Evolutionary conservation across 2,888 invertebrate species (phyloP), one percentile per base, ranked within the genome.

Genomic region (Aspidiotus rigidus): DNA sequence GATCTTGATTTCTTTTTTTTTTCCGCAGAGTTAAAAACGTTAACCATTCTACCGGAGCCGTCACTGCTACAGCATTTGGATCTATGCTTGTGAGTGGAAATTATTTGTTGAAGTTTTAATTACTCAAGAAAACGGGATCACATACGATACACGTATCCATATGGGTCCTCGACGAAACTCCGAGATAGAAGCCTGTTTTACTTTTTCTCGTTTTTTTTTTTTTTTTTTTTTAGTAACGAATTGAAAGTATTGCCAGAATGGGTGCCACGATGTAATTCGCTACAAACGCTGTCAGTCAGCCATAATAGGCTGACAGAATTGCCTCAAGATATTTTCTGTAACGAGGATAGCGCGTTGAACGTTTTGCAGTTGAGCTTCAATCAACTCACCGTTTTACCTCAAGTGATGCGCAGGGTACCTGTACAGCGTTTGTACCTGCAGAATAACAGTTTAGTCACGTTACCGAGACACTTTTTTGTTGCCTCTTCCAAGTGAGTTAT

Each of bases 311-410:
- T 90, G 61, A 82, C 83, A 42, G 82, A 83, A 11, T 80, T 90
- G 11, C 89, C 88, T 8, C 87, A 89, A 63, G 85, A 88, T 75
- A 76, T 90, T 59, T 84, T 90, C 74, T 86, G 85, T 75, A 87
- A 87, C 74, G 87, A 89, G 78, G 83, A 88, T 64, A 85, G 85
- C 63, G 84, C 85, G 72, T 80, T 90, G 53, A 86, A 86, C 73
- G 87, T 86, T 49, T 79, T 90, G 28, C 88, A 89, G 75, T 79
- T 91, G 59, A 86, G 88, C 16, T 89, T 89, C 78, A 91, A 91
- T 76, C 86, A 86, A 77, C 81, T 91, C 71, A 84, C 85, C 72
- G 83, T 83, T 62, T 81, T 90, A 55, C 89, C 89, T n/a, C 83
- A 84, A 44, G 84, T 88, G 76, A 85, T 87, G 71, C 76, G 83